Evolutionary conservation across 2,113 vertebrate species (phyloP).

Genomic region (Eleginops maclovinus): DNA sequence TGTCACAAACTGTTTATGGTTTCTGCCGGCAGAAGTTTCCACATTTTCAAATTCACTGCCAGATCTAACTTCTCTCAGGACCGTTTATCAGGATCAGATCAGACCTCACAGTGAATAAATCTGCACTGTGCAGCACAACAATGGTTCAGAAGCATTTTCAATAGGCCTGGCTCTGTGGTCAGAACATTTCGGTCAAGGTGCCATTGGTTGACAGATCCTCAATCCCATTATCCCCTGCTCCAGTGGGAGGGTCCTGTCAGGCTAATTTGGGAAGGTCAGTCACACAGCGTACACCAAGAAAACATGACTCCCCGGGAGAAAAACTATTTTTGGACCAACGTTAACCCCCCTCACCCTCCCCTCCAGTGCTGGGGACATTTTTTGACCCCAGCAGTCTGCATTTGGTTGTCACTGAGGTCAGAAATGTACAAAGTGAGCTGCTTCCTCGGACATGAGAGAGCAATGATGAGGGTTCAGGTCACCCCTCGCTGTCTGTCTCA

Average conservation of each 20-base stretch:
- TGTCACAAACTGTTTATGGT: constrained; percentile 47
- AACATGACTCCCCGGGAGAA: constrained; percentile 65
- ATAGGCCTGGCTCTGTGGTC: constrained; percentile 32
- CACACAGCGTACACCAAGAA: constrained; percentile 46
- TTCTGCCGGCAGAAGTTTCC: constrained; percentile 39
- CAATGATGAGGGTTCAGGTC: constrained; percentile 53
- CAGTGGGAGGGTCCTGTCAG: constrained; percentile 57
- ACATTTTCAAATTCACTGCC: constrained; percentile 47
- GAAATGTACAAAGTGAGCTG: constrained; percentile 36
- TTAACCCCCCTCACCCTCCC: neutral
- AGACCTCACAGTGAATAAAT: constrained; percentile 14
- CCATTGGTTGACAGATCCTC: constrained; percentile 46
- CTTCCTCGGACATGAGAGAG: constrained; percentile 53
- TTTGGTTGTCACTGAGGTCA: constrained; percentile 34
- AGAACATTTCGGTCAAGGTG: constrained; percentile 70
- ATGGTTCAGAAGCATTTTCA: constrained; percentile 30
- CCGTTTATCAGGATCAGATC: constrained; percentile 32
- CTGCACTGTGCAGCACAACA: constrained; percentile 1
- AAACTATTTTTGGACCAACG: constrained; percentile 61
- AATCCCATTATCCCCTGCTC: constrained; percentile 33
- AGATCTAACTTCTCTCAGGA: constrained; percentile 37
- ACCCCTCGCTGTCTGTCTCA: neutral
- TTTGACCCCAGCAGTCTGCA: constrained; percentile 40
- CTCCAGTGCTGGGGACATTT: constrained; percentile 13
- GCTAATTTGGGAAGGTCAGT: constrained; percentile 76